A percentile compares a stretch with the other conserved stretches of the same genome.
phyloP scores from a whole-genome alignment of 2,888 invertebrate species.

The Lathronympha strigana region DNA sequence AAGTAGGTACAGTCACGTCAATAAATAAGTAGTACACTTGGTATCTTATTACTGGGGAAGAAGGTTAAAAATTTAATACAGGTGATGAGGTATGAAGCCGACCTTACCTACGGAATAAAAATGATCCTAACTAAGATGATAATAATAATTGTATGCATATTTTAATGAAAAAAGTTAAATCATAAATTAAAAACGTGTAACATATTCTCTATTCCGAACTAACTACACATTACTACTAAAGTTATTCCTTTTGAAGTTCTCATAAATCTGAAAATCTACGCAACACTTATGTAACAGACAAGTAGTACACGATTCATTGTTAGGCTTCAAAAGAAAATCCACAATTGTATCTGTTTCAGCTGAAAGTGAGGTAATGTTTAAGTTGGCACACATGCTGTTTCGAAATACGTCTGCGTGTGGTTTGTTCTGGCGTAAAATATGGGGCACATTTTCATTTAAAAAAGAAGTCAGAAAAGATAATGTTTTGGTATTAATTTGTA shows the following conservation, averaged over 20 bases:
- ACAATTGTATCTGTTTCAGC: constrained; percentile 34
- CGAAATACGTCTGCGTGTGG: constrained; percentile 22
- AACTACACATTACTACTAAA: background rate
- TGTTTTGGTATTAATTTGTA: too few species aligned
- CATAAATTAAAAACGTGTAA: background rate
- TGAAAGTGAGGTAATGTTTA: constrained; percentile 39
- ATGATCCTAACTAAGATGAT: too few species aligned
- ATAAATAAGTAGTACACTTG: too few species aligned
- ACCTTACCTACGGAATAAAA: too few species aligned
- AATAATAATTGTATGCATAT: too few species aligned
- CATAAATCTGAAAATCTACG: constrained; percentile 20
- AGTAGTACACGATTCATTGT: constrained; percentile 28
- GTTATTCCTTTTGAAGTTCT: constrained; percentile 1
- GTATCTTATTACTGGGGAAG: too few species aligned
- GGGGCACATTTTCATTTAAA: background rate
- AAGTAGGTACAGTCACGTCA: too few species aligned
- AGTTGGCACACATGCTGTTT: constrained; percentile 35
- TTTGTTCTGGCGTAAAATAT: constrained; percentile 10
- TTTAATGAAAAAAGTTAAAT: too few species aligned
- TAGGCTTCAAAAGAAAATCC: constrained; percentile 38
- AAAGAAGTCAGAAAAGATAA: background rate
- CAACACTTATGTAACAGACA: constrained; percentile 23
- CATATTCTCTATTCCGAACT: background rate
- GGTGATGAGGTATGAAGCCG: too few species aligned
- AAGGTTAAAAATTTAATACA: too few species aligned